Percentiles rank a stretch among this genome's conserved stretches.
Evolutionary conservation across 2,797 vertebrate genomes (phyloP).

Genomic region (Gymnothorax javanicus): DNA sequence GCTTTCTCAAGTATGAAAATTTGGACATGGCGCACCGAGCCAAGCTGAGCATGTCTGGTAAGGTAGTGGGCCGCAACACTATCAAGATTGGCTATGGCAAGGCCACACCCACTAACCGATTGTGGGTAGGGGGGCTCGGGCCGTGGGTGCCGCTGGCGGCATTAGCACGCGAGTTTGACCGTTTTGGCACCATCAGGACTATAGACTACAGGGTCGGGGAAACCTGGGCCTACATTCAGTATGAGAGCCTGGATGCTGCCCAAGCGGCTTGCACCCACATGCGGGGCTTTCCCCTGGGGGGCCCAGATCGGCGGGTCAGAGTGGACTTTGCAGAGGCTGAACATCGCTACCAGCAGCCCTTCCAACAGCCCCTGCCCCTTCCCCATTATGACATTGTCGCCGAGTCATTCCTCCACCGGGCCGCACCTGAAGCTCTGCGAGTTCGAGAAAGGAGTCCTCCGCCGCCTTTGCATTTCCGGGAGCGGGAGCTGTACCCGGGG

Average conservation of each 20-base stretch:
- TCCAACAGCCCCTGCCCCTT: constrained; percentile 90
- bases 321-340: constrained; percentile 98
- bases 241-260: constrained; percentile 95
- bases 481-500: constrained; percentile 89
- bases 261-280: constrained; percentile 96
- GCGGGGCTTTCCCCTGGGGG: constrained; percentile 94
- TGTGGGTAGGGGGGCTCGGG: constrained; percentile 96
- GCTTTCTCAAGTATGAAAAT: constrained; percentile 97
- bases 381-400: constrained; percentile 93
- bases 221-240: constrained; percentile 98
- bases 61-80: constrained; percentile 89
- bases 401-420: constrained; percentile 88
- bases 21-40: constrained; percentile 98
- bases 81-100: constrained; percentile 99
- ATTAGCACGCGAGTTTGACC: constrained; percentile 94
- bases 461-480: constrained; percentile 88
- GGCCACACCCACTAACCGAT: constrained; percentile 91
- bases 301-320: constrained; percentile 88
- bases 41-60: constrained; percentile 96
- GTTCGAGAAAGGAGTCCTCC: constrained; percentile 93
- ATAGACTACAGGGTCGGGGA: constrained; percentile 98
- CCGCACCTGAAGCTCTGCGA: constrained; percentile 86
- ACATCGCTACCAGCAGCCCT: constrained; percentile 94
- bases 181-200: constrained; percentile 96
- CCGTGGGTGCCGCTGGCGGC: constrained; percentile 94